These are phyloP conservation scores for Mechanitis mazaeus DNA, from an alignment of 2,888 invertebrate species.

Conservation along the genomic window DNA sequence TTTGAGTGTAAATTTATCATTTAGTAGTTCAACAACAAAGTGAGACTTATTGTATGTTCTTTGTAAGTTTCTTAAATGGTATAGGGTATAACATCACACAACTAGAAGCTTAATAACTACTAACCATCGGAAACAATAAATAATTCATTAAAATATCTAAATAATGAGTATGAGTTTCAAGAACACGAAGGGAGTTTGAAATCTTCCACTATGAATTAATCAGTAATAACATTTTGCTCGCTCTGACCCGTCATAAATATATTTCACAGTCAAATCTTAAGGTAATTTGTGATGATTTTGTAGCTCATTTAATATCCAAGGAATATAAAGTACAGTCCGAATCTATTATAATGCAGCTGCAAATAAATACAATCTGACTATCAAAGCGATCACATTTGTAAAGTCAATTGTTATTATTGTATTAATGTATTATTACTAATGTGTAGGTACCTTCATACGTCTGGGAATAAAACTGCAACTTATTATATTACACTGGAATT, in stretches of 20 bases:
- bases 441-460: background rate
- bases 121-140: background rate
- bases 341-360: conserved; percentile 54
- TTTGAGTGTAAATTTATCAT: background rate
- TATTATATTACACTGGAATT: too few relatives aligned
- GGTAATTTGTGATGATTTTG: conserved; percentile 75
- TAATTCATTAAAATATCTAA: conserved; percentile 13
- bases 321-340: conserved; percentile 70
- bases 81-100: too few relatives aligned
- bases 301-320: conserved; percentile 73
- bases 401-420: conserved; percentile 24
- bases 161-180: conserved; percentile 16
- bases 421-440: conserved; percentile 8
- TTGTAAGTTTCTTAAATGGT: too few relatives aligned
- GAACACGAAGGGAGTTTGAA: conserved; percentile 33
- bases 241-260: conserved; percentile 57
- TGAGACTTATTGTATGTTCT: too few relatives aligned
- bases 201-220: conserved; percentile 57
- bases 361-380: conserved; percentile 59
- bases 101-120: background rate
- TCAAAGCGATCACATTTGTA: conserved; percentile 46
- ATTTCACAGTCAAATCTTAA: conserved; percentile 74
- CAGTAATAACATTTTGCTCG: conserved; percentile 43
- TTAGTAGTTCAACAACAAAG: background rate
- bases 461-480: background rate